Percentiles rank a stretch among this genome's conserved stretches.
phyloP scores from a whole-genome alignment of 2,113 vertebrate genomes.

The Zosterops borbonicus region DNA sequence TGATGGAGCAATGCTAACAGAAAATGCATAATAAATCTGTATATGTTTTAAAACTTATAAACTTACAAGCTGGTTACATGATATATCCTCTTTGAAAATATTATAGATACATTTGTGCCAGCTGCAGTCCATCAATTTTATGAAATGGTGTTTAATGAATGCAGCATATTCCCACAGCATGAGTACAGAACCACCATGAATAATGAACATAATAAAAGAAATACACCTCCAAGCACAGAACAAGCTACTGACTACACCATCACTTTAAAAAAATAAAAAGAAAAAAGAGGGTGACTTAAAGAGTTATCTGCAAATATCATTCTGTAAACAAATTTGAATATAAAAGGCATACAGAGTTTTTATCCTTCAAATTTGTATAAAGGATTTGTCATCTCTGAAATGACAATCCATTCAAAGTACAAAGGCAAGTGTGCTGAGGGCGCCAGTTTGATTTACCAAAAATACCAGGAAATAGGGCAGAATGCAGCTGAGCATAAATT shows the following conservation, averaged over 20 bases:
- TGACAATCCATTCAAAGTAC: conserved; percentile 26
- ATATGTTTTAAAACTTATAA: conserved; percentile 9
- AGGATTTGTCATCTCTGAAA: conserved; percentile 54
- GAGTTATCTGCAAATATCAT: conserved; percentile 55
- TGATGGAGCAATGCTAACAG: background rate
- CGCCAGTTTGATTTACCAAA: conserved; percentile 28
- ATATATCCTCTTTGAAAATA: conserved; percentile 38
- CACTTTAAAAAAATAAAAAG: background rate
- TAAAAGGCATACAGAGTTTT: conserved; percentile 54
- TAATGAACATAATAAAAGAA: conserved; percentile 61
- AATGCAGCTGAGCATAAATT: conserved; percentile 43
- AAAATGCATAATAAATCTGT: background rate
- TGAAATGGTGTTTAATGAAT: conserved; percentile 66
- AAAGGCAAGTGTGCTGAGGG: conserved; percentile 24
- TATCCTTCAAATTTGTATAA: conserved; percentile 54
- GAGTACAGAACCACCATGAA: conserved; percentile 34
- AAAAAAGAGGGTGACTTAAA: conserved; percentile 51
- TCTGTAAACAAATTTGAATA: conserved; percentile 70
- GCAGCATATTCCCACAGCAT: conserved; percentile 49
- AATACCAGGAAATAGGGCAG: conserved; percentile 45
- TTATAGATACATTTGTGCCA: conserved; percentile 26
- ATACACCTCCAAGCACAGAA: conserved; percentile 42
- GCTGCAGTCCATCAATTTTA: conserved; percentile 54
- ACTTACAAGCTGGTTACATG: background rate
- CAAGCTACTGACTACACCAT: conserved; percentile 33